Conservation (phyloP, 2,113 vertebrate species). For the Silurus glanis region DNA sequence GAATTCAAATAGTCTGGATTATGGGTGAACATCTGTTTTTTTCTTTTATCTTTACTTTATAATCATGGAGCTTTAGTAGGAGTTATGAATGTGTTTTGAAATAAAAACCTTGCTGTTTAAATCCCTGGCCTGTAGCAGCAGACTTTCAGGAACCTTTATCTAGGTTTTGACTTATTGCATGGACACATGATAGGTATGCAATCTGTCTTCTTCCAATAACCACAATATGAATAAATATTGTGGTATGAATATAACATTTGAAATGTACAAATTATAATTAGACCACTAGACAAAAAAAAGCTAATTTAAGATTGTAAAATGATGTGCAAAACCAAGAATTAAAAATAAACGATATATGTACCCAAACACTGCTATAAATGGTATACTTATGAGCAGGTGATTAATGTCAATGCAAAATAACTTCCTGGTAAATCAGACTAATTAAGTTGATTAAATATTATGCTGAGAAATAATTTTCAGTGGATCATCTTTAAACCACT, state of each 20-base stretch:
- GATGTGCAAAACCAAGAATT: neutral
- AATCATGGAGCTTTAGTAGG: neutral
- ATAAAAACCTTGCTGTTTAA: neutral
- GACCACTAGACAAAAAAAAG: neutral
- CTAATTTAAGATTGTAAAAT: neutral
- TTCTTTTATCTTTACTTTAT: neutral
- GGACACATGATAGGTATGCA: neutral
- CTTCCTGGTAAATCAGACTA: neutral
- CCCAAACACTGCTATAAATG: neutral
- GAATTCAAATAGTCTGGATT: neutral
- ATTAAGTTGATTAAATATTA: neutral
- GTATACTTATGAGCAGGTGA: neutral
- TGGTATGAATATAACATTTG: neutral
- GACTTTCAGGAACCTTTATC: neutral
- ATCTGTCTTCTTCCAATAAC: neutral
- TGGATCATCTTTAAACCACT: neutral
- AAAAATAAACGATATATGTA: neutral
- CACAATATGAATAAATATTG: neutral
- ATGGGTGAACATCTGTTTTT: constrained; percentile 4
- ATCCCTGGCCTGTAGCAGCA: neutral
- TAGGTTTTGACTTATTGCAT: neutral
- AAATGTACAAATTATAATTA: neutral
- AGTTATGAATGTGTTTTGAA: constrained; percentile 8
- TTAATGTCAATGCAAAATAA: neutral
- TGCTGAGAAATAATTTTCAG: neutral